Evolutionary conservation across 2,797 vertebrate genomes (phyloP).

Genomic region (Darevskia nairensis): DNA sequence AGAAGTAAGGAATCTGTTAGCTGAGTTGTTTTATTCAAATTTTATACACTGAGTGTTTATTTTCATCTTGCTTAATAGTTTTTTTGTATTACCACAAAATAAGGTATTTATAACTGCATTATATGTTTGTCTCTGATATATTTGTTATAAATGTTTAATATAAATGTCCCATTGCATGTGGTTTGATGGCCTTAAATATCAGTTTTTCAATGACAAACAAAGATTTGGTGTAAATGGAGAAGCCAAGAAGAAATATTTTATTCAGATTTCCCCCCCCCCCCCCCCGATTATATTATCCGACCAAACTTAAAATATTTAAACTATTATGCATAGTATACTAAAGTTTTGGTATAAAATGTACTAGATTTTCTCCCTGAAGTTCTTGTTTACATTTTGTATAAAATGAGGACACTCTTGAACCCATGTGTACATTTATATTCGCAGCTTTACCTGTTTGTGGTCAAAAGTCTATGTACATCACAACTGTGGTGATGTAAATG

Average conservation of each 20-base stretch:
- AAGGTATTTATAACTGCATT: slow-evolving; percentile 51
- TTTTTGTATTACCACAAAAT: slow-evolving; percentile 62
- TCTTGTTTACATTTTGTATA: not conserved
- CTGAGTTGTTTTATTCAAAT: slow-evolving; percentile 71
- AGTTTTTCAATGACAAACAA: not conserved
- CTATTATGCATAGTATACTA: not conserved
- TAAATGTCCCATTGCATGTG: no score
- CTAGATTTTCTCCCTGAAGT: not conserved
- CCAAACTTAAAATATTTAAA: not conserved
- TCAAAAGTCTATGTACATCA: not conserved
- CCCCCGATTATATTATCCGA: not conserved
- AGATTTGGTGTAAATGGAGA: not conserved
- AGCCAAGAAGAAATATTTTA: not conserved
- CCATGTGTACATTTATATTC: not conserved
- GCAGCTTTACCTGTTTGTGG: not conserved
- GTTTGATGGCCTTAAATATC: not conserved
- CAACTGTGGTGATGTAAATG: not conserved
- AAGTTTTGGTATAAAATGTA: not conserved
- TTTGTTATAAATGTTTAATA: not conserved
- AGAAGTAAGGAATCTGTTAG: slow-evolving; percentile 83
- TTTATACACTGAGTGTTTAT: slow-evolving; percentile 64
- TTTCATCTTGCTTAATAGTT: slow-evolving; percentile 55
- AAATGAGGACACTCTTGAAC: not conserved
- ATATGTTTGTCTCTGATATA: slow-evolving; percentile 53
- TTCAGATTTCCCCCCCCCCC: not conserved